Percentiles rank a stretch among this genome's conserved stretches.
These are phyloP conservation scores for Formicarius rufipectus DNA, from an alignment of 2,113 vertebrate genomes.

Conservation along the genomic window DNA sequence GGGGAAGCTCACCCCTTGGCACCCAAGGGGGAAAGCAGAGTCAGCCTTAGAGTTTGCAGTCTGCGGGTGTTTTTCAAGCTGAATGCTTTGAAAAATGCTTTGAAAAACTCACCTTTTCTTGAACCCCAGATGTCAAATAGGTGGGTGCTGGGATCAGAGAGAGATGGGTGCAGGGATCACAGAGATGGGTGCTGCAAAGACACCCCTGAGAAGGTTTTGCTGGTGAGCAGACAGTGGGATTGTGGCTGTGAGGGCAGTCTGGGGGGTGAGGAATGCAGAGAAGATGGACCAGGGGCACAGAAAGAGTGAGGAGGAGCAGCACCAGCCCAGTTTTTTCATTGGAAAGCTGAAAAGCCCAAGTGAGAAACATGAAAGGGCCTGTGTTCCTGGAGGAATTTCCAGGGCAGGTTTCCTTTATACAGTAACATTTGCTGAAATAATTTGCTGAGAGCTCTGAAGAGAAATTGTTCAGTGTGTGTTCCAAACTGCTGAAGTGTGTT, in stretches of 20 bases:
- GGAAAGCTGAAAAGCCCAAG: conserved; percentile 31
- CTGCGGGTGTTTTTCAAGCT: background rate
- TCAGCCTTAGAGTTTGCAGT: conserved; percentile 12
- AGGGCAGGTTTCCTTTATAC: conserved; percentile 55
- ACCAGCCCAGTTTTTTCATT: conserved; percentile 24
- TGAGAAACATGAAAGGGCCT: conserved; percentile 49
- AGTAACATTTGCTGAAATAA: conserved; percentile 45
- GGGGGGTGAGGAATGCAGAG: conserved; percentile 7
- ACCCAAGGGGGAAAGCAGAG: background rate
- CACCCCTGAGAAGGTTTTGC: background rate
- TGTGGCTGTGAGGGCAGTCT: conserved; percentile 15
- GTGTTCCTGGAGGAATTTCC: conserved; percentile 61
- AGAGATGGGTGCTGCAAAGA: background rate
- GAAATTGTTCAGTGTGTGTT: conserved; percentile 54
- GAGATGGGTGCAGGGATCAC: background rate
- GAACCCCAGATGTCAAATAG: background rate
- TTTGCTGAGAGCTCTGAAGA: conserved; percentile 44
- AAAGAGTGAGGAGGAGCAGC: conserved; percentile 12
- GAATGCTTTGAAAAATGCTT: conserved; percentile 35
- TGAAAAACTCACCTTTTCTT: conserved; percentile 10
- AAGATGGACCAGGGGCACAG: background rate
- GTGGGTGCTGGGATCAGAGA: background rate
- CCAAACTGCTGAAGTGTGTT: conserved; percentile 44
- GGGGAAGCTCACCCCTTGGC: background rate
- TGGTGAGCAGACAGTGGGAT: background rate